phyloP scores from a whole-genome alignment of 1,140 invertebrate species.

The Achatina immaculata region DNA sequence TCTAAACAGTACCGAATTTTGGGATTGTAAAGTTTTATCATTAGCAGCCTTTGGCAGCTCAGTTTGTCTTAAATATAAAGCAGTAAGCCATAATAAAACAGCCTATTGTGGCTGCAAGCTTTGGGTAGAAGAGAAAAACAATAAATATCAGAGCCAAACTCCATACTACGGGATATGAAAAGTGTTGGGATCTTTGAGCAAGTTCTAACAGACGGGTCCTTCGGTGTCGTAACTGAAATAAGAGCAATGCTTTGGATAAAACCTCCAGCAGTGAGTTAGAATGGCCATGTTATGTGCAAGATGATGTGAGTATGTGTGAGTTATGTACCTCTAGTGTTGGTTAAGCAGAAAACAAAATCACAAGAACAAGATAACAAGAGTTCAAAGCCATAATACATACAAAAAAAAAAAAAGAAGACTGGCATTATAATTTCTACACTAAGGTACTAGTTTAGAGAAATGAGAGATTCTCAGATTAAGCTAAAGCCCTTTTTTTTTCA shows the following conservation, averaged over 20 bases:
- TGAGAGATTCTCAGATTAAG: too few relatives aligned
- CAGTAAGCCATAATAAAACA: constrained; percentile 3
- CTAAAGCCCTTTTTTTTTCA: too few relatives aligned
- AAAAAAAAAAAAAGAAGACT: too few relatives aligned
- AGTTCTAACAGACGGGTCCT: not conserved
- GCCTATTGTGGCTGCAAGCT: constrained; percentile 1
- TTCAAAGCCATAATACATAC: too few relatives aligned
- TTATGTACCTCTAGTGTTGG: too few relatives aligned
- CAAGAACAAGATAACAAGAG: too few relatives aligned
- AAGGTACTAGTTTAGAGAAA: too few relatives aligned
- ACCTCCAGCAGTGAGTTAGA: not conserved
- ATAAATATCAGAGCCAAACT: constrained; percentile 6
- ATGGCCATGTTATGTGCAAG: too few relatives aligned
- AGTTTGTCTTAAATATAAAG: not conserved
- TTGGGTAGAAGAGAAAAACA: not conserved
- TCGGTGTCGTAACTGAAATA: constrained; percentile 18
- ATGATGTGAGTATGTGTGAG: too few relatives aligned
- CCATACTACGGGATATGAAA: constrained; percentile 28
- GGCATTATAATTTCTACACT: too few relatives aligned
- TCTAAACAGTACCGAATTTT: too few relatives aligned
- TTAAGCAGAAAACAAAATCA: too few relatives aligned
- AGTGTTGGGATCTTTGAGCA: constrained; percentile 14
- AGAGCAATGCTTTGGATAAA: not conserved
- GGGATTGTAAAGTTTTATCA: not conserved
- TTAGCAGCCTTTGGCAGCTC: not conserved